A percentile compares a stretch with the other conserved stretches of the same genome.
phyloP scores from a whole-genome alignment of 1,140 invertebrate species.

The Paralvinella palmiformis region DNA sequence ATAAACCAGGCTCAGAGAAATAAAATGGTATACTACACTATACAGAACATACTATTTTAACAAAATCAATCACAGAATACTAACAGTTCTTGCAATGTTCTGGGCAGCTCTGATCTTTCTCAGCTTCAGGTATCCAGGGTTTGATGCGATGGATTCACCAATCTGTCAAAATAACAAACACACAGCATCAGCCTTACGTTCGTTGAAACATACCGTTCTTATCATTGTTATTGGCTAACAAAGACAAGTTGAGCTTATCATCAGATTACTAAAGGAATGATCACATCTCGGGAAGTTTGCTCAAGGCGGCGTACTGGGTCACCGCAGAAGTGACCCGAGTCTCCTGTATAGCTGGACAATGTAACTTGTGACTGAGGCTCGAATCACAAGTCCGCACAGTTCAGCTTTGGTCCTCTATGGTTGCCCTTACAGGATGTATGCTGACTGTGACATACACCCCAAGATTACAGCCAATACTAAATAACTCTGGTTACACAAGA shows the following conservation, averaged over 20 bases:
- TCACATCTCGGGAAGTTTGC: too few relatives aligned
- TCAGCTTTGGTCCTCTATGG: too few relatives aligned
- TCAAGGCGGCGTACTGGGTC: too few relatives aligned
- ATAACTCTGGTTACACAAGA: constrained; percentile 3
- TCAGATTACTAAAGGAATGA: too few relatives aligned
- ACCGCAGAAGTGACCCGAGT: too few relatives aligned
- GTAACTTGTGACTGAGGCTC: too few relatives aligned
- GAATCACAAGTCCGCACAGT: too few relatives aligned
- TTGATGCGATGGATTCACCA: constrained; percentile 87
- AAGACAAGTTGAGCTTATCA: not conserved
- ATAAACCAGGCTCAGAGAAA: too few relatives aligned
- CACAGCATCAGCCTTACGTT: not conserved
- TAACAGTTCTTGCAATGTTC: constrained; percentile 91
- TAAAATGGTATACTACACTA: too few relatives aligned
- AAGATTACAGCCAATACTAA: constrained; percentile 32
- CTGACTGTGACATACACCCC: constrained; percentile 19
- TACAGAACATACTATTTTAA: too few relatives aligned
- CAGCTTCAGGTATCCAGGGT: constrained; percentile 96
- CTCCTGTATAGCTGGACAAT: too few relatives aligned
- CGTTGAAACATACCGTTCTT: constrained; percentile 7
- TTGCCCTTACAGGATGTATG: constrained; percentile 24
- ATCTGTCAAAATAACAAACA: constrained; percentile 68
- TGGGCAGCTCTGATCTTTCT: constrained; percentile 96
- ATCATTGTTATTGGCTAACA: not conserved
- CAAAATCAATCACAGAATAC: too few relatives aligned